Evolutionary conservation across 2,888 invertebrate species (phyloP).

Genomic region (Drosophila hamatofila): DNA sequence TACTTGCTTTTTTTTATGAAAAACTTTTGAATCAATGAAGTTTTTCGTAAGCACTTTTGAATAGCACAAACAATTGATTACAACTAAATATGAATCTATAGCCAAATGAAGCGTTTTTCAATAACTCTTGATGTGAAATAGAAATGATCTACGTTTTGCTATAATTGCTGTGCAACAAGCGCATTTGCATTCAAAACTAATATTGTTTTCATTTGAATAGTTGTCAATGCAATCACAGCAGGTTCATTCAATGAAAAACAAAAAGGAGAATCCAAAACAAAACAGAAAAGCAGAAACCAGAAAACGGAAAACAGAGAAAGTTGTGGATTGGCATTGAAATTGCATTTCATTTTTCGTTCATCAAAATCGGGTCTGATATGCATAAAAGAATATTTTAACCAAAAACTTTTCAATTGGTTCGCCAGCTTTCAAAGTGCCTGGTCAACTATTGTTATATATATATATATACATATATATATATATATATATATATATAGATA

Average conservation of each 20-base stretch:
- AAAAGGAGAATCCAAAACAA: neutral
- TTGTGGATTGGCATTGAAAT: conserved; percentile 37
- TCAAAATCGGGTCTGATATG: conserved; percentile 27
- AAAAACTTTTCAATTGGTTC: conserved; percentile 29
- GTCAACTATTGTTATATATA: conserved; percentile 24
- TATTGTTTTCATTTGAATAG: conserved; percentile 29
- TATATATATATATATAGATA: neutral
- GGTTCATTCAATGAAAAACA: conserved; percentile 21
- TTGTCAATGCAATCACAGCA: conserved; percentile 34
- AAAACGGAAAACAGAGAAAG: neutral
- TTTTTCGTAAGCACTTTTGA: neutral
- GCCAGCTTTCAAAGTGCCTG: conserved; percentile 24
- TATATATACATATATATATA: conserved; percentile 2
- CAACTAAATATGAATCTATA: neutral
- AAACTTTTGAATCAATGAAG: neutral
- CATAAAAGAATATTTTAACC: conserved; percentile 43
- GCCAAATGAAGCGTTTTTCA: neutral
- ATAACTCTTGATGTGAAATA: neutral
- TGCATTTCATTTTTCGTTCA: conserved; percentile 43
- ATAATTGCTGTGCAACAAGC: neutral
- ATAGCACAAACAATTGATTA: neutral
- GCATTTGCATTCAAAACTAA: neutral
- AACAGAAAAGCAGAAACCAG: neutral
- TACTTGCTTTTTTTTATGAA: too few species aligned
- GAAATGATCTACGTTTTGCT: neutral